phyloP scores from a whole-genome alignment of 2,797 vertebrate genomes.

The Lithobates pipiens region DNA sequence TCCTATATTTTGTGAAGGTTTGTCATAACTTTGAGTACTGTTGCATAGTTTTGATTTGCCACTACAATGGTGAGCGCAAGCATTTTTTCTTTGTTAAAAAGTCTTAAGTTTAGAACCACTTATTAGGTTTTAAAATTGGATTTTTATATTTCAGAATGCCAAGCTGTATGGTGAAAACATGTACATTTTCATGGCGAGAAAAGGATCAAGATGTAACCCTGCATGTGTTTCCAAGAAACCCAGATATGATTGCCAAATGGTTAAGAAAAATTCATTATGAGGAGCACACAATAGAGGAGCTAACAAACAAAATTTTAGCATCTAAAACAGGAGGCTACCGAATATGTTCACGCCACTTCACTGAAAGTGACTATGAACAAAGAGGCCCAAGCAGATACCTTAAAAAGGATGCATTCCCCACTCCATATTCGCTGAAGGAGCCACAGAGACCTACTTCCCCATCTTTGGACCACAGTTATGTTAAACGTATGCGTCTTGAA shows the following conservation, averaged over 20 bases:
- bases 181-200: background rate
- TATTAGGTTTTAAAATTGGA: too few relatives aligned
- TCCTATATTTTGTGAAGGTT: too few relatives aligned
- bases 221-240: background rate
- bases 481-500: background rate
- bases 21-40: too few relatives aligned
- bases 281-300: background rate
- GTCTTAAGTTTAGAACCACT: too few relatives aligned
- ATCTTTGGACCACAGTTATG: background rate
- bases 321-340: background rate
- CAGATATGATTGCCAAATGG: background rate
- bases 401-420: constrained; percentile 1
- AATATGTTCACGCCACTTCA: background rate
- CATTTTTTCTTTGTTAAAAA: too few relatives aligned
- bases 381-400: background rate
- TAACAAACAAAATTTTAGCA: background rate
- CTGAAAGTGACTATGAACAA: background rate
- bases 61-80: too few relatives aligned
- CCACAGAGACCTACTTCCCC: background rate
- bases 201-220: background rate
- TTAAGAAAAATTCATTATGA: background rate
- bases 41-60: too few relatives aligned
- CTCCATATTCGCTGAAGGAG: background rate
- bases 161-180: background rate
- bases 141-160: constrained; percentile 5